Evolutionary conservation across 1,140 invertebrate genomes (phyloP).

Genomic region (Cotesia typhae): DNA sequence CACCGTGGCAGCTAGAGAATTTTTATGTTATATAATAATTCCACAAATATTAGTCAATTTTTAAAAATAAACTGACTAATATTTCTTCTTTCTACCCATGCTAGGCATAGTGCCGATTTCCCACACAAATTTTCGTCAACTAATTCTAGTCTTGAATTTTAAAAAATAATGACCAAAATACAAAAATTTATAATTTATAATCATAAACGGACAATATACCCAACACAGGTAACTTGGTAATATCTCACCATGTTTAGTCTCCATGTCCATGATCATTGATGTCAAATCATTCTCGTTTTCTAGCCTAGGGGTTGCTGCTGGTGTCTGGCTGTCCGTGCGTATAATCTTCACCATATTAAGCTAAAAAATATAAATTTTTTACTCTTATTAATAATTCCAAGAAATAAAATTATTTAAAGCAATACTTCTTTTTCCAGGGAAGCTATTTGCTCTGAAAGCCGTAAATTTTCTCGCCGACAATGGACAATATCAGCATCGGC

Average conservation of each 20-base stretch:
- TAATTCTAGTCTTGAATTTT: slow-evolving; percentile 45
- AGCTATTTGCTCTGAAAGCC: slow-evolving; percentile 78
- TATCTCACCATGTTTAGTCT: slow-evolving; percentile 81
- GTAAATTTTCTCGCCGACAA: slow-evolving; percentile 77
- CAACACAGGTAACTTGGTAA: slow-evolving; percentile 55
- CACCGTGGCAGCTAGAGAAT: slow-evolving; percentile 80
- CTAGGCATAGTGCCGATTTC: slow-evolving; percentile 63
- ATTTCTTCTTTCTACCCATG: slow-evolving; percentile 52
- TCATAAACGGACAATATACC: slow-evolving; percentile 56
- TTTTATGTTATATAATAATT: slow-evolving; percentile 29
- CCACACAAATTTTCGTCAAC: slow-evolving; percentile 60
- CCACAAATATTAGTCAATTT: slow-evolving; percentile 55
- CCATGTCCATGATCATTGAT: slow-evolving; percentile 78
- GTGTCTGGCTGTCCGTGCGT: slow-evolving; percentile 40
- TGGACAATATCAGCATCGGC: slow-evolving; percentile 81
- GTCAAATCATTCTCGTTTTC: slow-evolving; percentile 74
- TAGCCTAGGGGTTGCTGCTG: slow-evolving; percentile 64
- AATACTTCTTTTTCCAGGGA: slow-evolving; percentile 80
- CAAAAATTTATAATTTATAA: slow-evolving; percentile 27
- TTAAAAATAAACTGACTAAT: slow-evolving; percentile 50
- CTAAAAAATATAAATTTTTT: slow-evolving; percentile 42
- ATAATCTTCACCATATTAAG: slow-evolving; percentile 61
- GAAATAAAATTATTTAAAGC: slow-evolving; percentile 10
- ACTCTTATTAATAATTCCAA: not conserved
- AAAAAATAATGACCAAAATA: not conserved